Conservation (phyloP, 2,888 invertebrate species). For the Cephonodes hylas region DNA sequence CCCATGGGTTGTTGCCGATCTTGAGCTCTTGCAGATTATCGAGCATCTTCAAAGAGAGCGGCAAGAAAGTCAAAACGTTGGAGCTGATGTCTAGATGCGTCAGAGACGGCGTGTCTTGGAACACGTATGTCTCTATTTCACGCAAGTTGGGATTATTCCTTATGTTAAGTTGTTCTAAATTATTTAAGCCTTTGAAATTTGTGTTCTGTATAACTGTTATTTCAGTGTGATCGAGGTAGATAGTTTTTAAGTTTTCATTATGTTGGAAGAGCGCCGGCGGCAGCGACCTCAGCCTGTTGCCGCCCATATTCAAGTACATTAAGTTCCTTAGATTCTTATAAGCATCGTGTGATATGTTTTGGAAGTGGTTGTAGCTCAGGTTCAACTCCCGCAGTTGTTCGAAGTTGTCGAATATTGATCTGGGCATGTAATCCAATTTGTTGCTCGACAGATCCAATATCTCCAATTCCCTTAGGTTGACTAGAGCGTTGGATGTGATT, state of each 20-base stretch:
- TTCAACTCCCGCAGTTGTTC: slow-evolving; percentile 82
- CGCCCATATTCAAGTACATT: slow-evolving; percentile 80
- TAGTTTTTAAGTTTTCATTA: slow-evolving; percentile 81
- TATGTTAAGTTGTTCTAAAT: slow-evolving; percentile 81
- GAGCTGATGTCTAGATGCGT: slow-evolving; percentile 85
- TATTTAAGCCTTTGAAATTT: slow-evolving; percentile 83
- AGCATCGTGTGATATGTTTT: slow-evolving; percentile 81
- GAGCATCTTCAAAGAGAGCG: slow-evolving; percentile 84
- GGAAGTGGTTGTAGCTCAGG: slow-evolving; percentile 82
- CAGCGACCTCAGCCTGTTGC: slow-evolving; percentile 81
- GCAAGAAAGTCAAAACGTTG: slow-evolving; percentile 86
- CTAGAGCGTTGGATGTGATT: slow-evolving; percentile 87
- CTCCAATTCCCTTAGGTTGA: slow-evolving; percentile 85
- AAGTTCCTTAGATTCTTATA: slow-evolving; percentile 82
- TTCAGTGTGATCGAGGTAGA: slow-evolving; percentile 84
- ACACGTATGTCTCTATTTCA: slow-evolving; percentile 83
- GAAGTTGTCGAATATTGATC: slow-evolving; percentile 86
- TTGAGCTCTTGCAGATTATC: slow-evolving; percentile 83
- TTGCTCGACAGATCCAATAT: slow-evolving; percentile 85
- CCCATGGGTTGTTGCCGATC: slow-evolving; percentile 89
- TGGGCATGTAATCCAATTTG: slow-evolving; percentile 83
- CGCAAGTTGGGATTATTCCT: slow-evolving; percentile 82
- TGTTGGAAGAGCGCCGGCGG: slow-evolving; percentile 83
- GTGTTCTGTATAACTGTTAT: slow-evolving; percentile 84
- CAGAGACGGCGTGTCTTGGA: slow-evolving; percentile 82